Evolutionary conservation across 2,113 vertebrate genomes (phyloP).

Genomic region (Psittacula cyanocephala): DNA sequence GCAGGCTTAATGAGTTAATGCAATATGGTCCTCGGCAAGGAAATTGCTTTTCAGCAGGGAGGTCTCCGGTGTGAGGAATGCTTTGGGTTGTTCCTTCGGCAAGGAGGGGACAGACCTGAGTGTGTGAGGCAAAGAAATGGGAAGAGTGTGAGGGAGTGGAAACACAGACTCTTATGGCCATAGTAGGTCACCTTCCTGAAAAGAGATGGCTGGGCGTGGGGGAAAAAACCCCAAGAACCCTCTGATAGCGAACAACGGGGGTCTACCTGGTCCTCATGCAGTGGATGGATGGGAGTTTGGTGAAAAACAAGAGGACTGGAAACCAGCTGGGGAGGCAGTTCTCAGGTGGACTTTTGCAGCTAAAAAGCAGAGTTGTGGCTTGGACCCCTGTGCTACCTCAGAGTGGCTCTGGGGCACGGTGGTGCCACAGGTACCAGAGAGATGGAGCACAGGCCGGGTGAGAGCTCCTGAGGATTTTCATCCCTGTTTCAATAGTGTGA

Average conservation of each 20-base stretch:
- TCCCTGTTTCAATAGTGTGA: background rate
- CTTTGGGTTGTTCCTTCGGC: background rate
- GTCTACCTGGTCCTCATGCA: background rate
- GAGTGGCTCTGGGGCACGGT: fast-evolving
- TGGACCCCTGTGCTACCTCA: fast-evolving
- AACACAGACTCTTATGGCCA: background rate
- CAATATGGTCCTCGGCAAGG: background rate
- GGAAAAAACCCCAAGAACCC: too few relatives aligned
- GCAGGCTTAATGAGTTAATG: background rate
- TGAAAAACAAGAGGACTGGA: background rate
- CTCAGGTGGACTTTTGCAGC: background rate
- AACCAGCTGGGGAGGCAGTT: background rate
- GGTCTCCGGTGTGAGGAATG: background rate
- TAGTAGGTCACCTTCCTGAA: background rate
- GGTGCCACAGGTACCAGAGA: background rate
- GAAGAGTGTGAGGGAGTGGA: background rate
- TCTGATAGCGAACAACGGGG: background rate
- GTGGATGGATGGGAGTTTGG: background rate
- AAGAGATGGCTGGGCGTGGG: background rate
- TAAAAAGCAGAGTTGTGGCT: fast-evolving
- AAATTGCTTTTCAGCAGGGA: background rate
- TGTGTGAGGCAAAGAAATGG: background rate
- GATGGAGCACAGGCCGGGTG: background rate
- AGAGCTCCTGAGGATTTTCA: background rate
- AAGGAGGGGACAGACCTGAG: background rate